Evolutionary conservation across 2,888 invertebrate species (phyloP).

Genomic region (Hemaris fuciformis): DNA sequence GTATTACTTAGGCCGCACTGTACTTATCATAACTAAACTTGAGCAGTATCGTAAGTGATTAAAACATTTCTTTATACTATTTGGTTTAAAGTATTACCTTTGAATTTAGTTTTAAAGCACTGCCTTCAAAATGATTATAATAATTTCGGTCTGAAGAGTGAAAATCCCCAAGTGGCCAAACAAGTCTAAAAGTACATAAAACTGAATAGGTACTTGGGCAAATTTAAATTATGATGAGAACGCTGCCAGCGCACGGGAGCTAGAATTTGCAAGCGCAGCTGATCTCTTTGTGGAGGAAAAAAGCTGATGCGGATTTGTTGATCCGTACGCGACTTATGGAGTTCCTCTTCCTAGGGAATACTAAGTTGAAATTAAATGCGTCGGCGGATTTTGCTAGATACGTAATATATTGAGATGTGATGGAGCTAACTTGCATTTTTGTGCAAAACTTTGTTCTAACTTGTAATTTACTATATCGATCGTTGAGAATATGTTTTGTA

Average conservation of each 20-base stretch:
- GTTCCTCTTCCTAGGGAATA: conserved; percentile 24
- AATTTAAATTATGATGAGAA: conserved; percentile 43
- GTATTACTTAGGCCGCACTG: too few species aligned
- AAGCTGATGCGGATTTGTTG: conserved; percentile 41
- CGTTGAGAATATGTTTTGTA: too few species aligned
- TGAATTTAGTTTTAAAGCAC: too few species aligned
- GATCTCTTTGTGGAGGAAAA: conserved; percentile 42
- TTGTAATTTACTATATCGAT: too few species aligned
- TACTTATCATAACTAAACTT: too few species aligned
- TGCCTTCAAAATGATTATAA: background rate
- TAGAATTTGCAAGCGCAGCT: conserved; percentile 44
- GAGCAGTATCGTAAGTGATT: too few species aligned
- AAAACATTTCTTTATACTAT: too few species aligned
- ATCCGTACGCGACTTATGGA: conserved; percentile 36
- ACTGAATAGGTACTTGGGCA: background rate
- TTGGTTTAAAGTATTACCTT: too few species aligned
- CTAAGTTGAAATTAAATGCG: conserved; percentile 23
- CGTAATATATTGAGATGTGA: background rate
- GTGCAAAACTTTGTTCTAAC: too few species aligned
- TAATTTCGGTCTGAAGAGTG: background rate
- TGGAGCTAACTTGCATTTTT: too few species aligned
- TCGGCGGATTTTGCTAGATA: background rate
- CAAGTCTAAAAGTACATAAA: background rate
- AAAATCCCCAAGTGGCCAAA: background rate
- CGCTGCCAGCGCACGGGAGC: conserved; percentile 37